Percentiles rank a stretch among this genome's conserved stretches.
phyloP scores from a whole-genome alignment of 2,888 invertebrate genomes.

The Thalpophila matura region DNA sequence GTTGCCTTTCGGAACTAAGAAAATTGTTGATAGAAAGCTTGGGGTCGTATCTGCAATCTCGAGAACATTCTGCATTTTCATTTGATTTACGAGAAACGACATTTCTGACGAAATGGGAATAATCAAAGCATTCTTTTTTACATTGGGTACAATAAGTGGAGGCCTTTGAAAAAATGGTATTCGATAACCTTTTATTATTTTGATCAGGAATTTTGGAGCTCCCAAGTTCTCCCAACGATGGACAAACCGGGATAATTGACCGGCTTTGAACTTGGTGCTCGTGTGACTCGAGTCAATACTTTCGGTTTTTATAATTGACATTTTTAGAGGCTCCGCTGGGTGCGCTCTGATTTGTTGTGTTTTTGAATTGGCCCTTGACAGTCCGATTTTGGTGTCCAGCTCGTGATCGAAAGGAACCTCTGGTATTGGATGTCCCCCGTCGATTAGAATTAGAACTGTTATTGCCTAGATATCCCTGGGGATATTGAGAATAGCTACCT shows the following conservation, averaged over 20 bases:
- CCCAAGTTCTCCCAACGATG: no score
- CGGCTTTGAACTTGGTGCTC: background rate
- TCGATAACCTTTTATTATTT: background rate
- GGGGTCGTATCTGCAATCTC: background rate
- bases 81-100: background rate
- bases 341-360: background rate
- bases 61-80: background rate
- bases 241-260: background rate
- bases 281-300: background rate
- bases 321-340: background rate
- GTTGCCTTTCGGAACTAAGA: background rate
- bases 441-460: background rate
- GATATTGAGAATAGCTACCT: background rate
- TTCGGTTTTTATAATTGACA: background rate
- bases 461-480: conserved; percentile 7
- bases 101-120: background rate
- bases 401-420: conserved; percentile 6
- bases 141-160: background rate
- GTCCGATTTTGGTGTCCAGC: background rate
- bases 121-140: background rate
- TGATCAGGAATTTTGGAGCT: background rate
- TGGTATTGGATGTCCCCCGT: background rate
- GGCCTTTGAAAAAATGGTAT: background rate
- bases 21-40: background rate
- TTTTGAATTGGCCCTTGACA: background rate